These are phyloP conservation scores for Eupithecia subfuscata DNA, from an alignment of 2,888 invertebrate genomes.

Conservation along the genomic window DNA sequence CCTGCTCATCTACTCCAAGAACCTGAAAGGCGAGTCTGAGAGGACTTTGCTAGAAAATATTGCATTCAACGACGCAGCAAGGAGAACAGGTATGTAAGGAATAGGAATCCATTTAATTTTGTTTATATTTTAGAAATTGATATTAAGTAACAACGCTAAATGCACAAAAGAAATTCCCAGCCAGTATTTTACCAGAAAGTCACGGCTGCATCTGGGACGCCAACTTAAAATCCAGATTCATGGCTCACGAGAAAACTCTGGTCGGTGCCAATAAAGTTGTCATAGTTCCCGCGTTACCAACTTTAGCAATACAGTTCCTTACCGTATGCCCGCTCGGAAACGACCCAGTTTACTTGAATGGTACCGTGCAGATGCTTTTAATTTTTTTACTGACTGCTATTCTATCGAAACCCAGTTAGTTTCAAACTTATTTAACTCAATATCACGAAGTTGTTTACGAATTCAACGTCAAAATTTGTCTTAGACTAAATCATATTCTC, in stretches of 20 bases:
- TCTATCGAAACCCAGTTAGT: constrained; percentile 26
- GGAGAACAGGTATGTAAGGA: constrained; percentile 87
- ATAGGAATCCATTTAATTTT: not conserved
- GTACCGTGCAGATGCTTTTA: constrained; percentile 40
- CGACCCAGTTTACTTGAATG: constrained; percentile 43
- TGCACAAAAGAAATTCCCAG: not conserved
- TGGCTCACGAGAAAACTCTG: constrained; percentile 41
- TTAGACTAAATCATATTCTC: constrained; percentile 15
- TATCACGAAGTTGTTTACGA: constrained; percentile 8
- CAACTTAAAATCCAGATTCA: constrained; percentile 42
- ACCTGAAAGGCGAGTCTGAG: constrained; percentile 93
- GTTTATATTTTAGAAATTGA: not conserved
- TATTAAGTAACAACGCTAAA: not conserved
- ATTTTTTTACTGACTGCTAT: constrained; percentile 38
- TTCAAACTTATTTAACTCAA: constrained; percentile 3
- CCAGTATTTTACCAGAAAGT: constrained; percentile 19
- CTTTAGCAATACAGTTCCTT: constrained; percentile 44
- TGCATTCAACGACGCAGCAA: constrained; percentile 93
- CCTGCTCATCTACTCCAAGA: constrained; percentile 91
- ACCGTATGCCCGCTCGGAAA: constrained; percentile 40
- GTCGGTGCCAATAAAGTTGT: constrained; percentile 44
- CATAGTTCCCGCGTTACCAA: constrained; percentile 41
- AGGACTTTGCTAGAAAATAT: constrained; percentile 92
- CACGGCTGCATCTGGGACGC: constrained; percentile 30
- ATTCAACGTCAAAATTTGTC: constrained; percentile 13